Evolutionary conservation across 2,888 invertebrate species (phyloP).

Genomic region (Mactromeris polynyma): DNA sequence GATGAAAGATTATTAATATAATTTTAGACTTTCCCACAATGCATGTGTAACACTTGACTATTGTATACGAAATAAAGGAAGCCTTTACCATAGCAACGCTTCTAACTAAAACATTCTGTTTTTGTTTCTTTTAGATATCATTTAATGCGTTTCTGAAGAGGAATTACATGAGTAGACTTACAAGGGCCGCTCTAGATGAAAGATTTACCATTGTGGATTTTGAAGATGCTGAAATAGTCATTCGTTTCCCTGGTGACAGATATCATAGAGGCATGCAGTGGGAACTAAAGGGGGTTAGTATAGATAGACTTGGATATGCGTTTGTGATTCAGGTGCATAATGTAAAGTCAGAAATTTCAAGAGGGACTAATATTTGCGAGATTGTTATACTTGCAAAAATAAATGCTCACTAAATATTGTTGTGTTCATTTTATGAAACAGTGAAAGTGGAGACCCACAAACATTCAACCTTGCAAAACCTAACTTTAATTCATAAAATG

Average conservation of each 20-base stretch:
- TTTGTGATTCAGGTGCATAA: no score
- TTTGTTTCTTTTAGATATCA: conserved; percentile 67
- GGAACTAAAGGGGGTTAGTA: conserved; percentile 24
- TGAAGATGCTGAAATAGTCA: conserved; percentile 77
- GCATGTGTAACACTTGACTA: no score
- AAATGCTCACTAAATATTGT: no score
- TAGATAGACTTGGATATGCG: not conserved
- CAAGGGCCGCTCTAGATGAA: conserved; percentile 45
- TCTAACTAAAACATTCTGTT: not conserved
- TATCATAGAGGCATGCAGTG: conserved; percentile 46
- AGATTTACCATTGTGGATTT: conserved; percentile 74
- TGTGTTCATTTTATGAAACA: no score
- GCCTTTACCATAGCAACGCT: not conserved
- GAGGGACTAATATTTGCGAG: no score
- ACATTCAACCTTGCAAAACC: no score
- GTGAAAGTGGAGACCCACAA: no score
- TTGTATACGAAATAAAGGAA: not conserved
- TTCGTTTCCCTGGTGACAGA: conserved; percentile 73
- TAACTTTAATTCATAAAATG: no score
- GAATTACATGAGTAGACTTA: conserved; percentile 65
- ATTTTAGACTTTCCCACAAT: no score
- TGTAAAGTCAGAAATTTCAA: no score
- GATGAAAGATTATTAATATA: no score
- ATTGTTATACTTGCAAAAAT: no score
- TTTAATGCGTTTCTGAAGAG: conserved; percentile 72